Evolutionary conservation across 2,797 vertebrate genomes (phyloP).

Genomic region (Phalloptychus januarius): DNA sequence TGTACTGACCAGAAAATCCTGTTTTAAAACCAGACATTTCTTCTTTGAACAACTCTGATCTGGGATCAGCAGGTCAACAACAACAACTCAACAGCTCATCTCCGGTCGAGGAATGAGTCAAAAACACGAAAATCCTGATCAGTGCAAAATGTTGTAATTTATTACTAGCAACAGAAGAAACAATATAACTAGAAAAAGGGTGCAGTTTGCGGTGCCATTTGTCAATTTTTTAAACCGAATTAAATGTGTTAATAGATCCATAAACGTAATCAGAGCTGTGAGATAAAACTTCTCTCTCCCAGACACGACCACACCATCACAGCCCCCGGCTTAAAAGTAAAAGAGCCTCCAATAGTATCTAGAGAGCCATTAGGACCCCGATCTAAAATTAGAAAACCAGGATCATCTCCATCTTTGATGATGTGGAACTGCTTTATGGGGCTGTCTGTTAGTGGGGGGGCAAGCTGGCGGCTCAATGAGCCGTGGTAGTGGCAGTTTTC

Average conservation of each 20-base stretch:
- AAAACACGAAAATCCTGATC: neutral
- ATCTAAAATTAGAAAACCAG: conserved; percentile 77
- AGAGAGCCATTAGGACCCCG: conserved; percentile 69
- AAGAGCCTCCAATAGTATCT: conserved; percentile 54
- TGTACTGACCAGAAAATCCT: neutral
- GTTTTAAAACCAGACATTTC: neutral
- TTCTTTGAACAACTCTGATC: neutral
- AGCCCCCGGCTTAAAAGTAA: conserved; percentile 32
- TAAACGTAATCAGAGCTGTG: neutral
- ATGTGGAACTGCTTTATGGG: conserved; percentile 78
- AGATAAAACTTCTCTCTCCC: neutral
- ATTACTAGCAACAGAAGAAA: neutral
- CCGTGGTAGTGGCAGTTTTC: conserved; percentile 69
- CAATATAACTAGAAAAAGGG: neutral
- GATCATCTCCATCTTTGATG: conserved; percentile 76
- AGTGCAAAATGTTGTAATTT: neutral
- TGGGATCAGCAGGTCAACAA: neutral
- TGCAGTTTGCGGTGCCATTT: neutral
- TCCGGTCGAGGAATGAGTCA: neutral
- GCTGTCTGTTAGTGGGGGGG: conserved; percentile 61
- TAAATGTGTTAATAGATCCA: neutral
- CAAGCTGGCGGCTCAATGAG: conserved; percentile 77
- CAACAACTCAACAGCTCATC: neutral
- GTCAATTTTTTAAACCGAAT: neutral
- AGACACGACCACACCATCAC: neutral